phyloP scores from a whole-genome alignment of 2,888 invertebrate species.

The Cantharis rufa region DNA sequence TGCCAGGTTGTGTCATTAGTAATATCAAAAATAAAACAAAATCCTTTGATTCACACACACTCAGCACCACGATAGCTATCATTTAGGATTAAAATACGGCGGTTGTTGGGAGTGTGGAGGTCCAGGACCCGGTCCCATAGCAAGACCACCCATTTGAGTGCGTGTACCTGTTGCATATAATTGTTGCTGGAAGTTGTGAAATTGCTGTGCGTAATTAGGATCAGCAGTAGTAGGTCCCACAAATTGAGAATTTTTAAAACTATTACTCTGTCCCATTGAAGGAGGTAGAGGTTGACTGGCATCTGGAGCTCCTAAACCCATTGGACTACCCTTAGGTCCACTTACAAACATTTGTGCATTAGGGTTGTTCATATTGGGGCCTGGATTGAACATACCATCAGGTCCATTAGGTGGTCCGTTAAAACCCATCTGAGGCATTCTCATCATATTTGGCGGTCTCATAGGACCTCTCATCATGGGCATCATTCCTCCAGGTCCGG shows the following conservation, averaged over 20 bases:
- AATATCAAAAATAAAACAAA: slow-evolving; percentile 57
- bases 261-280: slow-evolving; percentile 74
- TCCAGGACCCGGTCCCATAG: slow-evolving; percentile 57
- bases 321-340: slow-evolving; percentile 62
- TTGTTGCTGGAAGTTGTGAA: slow-evolving; percentile 94
- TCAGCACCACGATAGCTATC: slow-evolving; percentile 54
- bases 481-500: slow-evolving; percentile 53
- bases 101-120: slow-evolving; percentile 56
- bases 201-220: slow-evolving; percentile 92
- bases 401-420: slow-evolving; percentile 51
- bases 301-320: slow-evolving; percentile 63
- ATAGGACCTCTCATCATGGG: slow-evolving; percentile 54
- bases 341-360: slow-evolving; percentile 64
- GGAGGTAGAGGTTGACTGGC: slow-evolving; percentile 77
- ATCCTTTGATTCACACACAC: slow-evolving; percentile 50
- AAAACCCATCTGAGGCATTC: slow-evolving; percentile 54
- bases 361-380: slow-evolving; percentile 54
- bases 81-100: slow-evolving; percentile 56
- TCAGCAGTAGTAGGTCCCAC: slow-evolving; percentile 85
- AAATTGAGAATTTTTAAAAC: slow-evolving; percentile 79
- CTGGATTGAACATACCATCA: slow-evolving; percentile 51
- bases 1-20: slow-evolving; percentile 54
- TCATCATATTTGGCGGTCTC: slow-evolving; percentile 55
- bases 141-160: slow-evolving; percentile 60
- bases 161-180: slow-evolving; percentile 85